These are phyloP conservation scores for Thinocorus orbignyianus DNA, from an alignment of 2,113 vertebrate genomes.

Conservation along the genomic window DNA sequence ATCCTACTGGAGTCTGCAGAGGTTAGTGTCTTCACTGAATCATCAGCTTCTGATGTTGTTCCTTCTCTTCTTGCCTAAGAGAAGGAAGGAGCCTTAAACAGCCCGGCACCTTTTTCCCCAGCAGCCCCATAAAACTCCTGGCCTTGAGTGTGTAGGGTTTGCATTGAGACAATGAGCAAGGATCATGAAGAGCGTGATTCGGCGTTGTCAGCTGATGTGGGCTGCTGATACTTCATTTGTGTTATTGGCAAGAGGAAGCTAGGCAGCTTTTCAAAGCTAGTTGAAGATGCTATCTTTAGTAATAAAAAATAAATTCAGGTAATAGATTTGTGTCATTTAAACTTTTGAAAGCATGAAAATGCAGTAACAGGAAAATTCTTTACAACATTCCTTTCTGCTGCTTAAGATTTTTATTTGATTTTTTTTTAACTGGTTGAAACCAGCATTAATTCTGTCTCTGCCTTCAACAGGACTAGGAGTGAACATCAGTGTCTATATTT, in stretches of 20 bases:
- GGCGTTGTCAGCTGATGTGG: background rate
- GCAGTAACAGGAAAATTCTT: background rate
- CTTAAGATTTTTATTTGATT: background rate
- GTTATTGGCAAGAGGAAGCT: background rate
- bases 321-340: background rate
- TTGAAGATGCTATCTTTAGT: background rate
- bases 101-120: background rate
- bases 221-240: background rate
- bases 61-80: background rate
- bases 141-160: background rate
- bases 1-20: conserved; percentile 16
- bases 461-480: background rate
- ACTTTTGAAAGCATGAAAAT: background rate
- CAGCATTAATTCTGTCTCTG: background rate
- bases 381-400: background rate
- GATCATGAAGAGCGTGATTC: background rate
- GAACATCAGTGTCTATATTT: conserved; percentile 20
- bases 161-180: background rate
- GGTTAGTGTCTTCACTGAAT: conserved; percentile 13
- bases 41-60: background rate
- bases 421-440: background rate
- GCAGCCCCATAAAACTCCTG: background rate
- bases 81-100: background rate
- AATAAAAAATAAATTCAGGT: background rate
- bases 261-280: background rate